Percentiles rank a stretch among this genome's conserved stretches.
phyloP scores from a whole-genome alignment of 2,113 vertebrate genomes.

The Corythaixoides concolor region DNA sequence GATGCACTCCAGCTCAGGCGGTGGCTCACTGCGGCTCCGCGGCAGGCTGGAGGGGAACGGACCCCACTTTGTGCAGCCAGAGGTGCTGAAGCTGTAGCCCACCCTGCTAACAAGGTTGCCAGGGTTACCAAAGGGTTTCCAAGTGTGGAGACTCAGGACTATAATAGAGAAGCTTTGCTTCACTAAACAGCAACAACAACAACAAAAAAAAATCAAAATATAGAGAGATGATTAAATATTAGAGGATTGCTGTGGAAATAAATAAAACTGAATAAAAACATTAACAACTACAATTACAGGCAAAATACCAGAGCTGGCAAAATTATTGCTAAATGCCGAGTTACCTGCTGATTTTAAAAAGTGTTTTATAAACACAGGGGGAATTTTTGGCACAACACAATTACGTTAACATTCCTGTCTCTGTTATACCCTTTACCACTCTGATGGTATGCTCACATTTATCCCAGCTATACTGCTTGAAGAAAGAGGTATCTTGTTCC shows the following conservation, averaged over 20 bases:
- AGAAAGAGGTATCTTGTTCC: background rate
- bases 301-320: background rate
- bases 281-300: background rate
- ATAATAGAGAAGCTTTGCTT: background rate
- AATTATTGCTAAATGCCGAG: background rate
- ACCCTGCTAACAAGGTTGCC: background rate
- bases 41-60: background rate
- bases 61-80: accelerated
- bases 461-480: background rate
- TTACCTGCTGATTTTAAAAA: background rate
- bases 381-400: background rate
- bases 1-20: background rate
- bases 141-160: background rate
- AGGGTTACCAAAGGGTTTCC: background rate
- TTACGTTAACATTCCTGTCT: background rate
- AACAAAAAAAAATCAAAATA: background rate
- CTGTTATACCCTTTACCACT: background rate
- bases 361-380: background rate
- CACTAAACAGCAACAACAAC: background rate
- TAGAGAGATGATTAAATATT: background rate
- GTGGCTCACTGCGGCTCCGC: accelerated
- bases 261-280: background rate
- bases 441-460: background rate
- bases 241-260: background rate
- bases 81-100: background rate